phyloP scores from a whole-genome alignment of 1,140 invertebrate species.

The Lysiphlebus fabarum region DNA sequence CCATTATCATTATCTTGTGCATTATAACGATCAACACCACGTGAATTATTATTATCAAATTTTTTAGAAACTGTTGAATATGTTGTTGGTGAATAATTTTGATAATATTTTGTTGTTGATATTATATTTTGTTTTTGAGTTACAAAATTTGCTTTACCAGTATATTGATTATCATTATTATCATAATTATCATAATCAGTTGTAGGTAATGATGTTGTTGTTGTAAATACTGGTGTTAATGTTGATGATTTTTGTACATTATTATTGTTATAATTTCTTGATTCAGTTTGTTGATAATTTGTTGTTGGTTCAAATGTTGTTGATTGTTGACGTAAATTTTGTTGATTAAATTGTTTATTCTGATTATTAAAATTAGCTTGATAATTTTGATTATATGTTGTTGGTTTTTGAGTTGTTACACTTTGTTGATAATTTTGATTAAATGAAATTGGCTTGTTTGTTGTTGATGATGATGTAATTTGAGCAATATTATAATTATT shows the following conservation, averaged over 20 bases:
- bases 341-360: constrained; percentile 33
- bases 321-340: constrained; percentile 24
- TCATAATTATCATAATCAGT: constrained; percentile 40
- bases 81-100: constrained; percentile 55
- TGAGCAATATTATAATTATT: constrained; percentile 26
- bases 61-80: constrained; percentile 49
- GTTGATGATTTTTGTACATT: constrained; percentile 44
- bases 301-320: constrained; percentile 43
- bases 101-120: constrained; percentile 39
- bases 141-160: constrained; percentile 42
- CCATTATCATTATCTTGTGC: constrained; percentile 23
- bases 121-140: constrained; percentile 33
- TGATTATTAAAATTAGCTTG: constrained; percentile 24
- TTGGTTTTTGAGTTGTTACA: constrained; percentile 26
- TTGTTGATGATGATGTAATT: constrained; percentile 32
- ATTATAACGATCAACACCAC: constrained; percentile 27
- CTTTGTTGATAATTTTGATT: constrained; percentile 33
- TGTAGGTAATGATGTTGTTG: constrained; percentile 32
- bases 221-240: constrained; percentile 39
- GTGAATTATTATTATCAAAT: constrained; percentile 26
- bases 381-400: constrained; percentile 33
- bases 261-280: constrained; percentile 45
- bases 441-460: constrained; percentile 26
- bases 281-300: constrained; percentile 41
- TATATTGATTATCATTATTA: constrained; percentile 41